Conservation (phyloP, 2,888 invertebrate genomes). For the Chrysopilus asiliformis region DNA sequence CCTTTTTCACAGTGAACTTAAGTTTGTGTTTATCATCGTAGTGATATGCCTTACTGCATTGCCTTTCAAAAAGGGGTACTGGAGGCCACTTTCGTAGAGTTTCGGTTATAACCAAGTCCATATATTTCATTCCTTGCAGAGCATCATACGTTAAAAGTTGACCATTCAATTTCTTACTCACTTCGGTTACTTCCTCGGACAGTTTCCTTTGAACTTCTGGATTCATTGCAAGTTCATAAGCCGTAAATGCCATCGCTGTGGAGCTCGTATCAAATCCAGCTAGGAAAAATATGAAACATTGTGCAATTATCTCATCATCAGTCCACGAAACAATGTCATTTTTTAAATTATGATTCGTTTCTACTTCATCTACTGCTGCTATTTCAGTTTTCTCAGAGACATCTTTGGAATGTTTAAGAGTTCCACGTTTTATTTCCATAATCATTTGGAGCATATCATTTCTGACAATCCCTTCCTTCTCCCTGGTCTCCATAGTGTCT, state of each 20-base stretch:
- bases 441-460: slow-evolving; percentile 38
- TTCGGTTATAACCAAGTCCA: slow-evolving; percentile 44
- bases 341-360: slow-evolving; percentile 27
- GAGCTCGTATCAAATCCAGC: slow-evolving; percentile 40
- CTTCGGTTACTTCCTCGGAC: slow-evolving; percentile 41
- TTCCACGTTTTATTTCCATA: slow-evolving; percentile 30
- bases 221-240: slow-evolving; percentile 40
- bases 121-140: slow-evolving; percentile 40
- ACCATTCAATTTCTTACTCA: slow-evolving; percentile 31
- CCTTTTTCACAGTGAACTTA: too few species aligned
- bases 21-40: too few species aligned
- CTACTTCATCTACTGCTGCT: slow-evolving; percentile 38
- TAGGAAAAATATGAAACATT: too few species aligned
- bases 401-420: background rate
- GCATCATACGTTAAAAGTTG: slow-evolving; percentile 39
- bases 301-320: slow-evolving; percentile 8
- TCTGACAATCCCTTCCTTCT: slow-evolving; percentile 28
- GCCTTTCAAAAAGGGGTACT: too few species aligned
- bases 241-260: slow-evolving; percentile 31
- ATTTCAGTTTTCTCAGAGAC: too few species aligned
- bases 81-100: slow-evolving; percentile 42
- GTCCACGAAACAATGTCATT: slow-evolving; percentile 11
- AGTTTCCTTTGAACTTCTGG: slow-evolving; percentile 43
- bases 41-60: too few species aligned
- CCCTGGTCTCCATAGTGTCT: slow-evolving; percentile 18